Conservation (phyloP, 2,113 vertebrate species). For the Gadus macrocephalus region DNA sequence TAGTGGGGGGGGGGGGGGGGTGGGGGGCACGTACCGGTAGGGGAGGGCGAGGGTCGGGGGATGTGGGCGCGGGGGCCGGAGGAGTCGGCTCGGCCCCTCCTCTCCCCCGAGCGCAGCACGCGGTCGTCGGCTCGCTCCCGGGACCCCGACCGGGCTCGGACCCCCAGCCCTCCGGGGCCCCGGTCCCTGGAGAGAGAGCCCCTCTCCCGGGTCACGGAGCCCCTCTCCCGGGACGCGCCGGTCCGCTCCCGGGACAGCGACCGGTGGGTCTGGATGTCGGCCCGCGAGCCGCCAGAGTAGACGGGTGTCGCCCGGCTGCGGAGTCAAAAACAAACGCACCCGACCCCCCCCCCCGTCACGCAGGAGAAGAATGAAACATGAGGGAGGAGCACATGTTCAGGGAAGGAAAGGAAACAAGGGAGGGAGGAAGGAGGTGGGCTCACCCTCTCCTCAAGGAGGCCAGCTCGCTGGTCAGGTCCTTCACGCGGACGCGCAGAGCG, state of each 20-base stretch:
- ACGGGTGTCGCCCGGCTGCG: slow-evolving; percentile 67
- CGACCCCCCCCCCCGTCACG: neutral
- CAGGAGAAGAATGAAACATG: neutral
- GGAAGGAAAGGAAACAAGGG: neutral
- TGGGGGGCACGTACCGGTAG: slow-evolving; percentile 67
- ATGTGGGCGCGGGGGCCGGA: slow-evolving; percentile 54
- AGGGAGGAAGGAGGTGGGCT: slow-evolving; percentile 48
- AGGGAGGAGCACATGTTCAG: neutral
- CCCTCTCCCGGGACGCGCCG: too few relatives aligned
- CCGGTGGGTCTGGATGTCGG: slow-evolving; percentile 58
- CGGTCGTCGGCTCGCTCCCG: slow-evolving; percentile 66
- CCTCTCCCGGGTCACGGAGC: too few relatives aligned
- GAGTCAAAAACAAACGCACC: slow-evolving; percentile 3
- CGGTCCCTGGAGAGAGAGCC: too few relatives aligned
- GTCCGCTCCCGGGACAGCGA: slow-evolving; percentile 44
- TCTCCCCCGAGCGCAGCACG: slow-evolving; percentile 60
- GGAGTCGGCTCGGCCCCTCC: slow-evolving; percentile 72
- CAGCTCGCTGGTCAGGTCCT: slow-evolving; percentile 80
- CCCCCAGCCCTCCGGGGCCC: too few relatives aligned
- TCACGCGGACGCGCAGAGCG: slow-evolving; percentile 77
- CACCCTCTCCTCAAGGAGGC: slow-evolving; percentile 78
- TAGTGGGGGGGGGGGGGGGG: too few relatives aligned
- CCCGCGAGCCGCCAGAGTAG: slow-evolving; percentile 38
- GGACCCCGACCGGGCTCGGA: slow-evolving; percentile 71
- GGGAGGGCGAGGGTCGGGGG: slow-evolving; percentile 72